phyloP scores from a whole-genome alignment of 2,888 invertebrate species.

The Malthinus seriepunctatus region DNA sequence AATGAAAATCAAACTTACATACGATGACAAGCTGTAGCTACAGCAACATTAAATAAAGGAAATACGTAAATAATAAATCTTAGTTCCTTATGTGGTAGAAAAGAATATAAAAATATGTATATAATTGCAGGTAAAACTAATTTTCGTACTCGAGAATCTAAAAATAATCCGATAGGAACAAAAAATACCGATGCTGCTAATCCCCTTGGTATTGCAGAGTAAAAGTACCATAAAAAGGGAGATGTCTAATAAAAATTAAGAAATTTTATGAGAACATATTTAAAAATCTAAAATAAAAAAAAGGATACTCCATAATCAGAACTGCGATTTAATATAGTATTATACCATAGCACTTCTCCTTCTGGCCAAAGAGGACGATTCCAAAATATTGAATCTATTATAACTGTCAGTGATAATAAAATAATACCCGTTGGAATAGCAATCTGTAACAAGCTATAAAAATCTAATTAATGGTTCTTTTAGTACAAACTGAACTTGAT shows the following conservation, averaged over 20 bases:
- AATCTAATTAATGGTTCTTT: slow-evolving; percentile 3
- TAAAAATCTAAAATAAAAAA: slow-evolving; percentile 36
- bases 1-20: slow-evolving; percentile 69
- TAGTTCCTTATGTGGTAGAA: slow-evolving; percentile 96
- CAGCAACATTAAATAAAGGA: slow-evolving; percentile 88
- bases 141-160: slow-evolving; percentile 72
- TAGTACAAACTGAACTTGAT: background rate
- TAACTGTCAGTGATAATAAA: slow-evolving; percentile 71
- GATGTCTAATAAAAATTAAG: slow-evolving; percentile 68
- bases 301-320: slow-evolving; percentile 97
- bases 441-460: slow-evolving; percentile 70
- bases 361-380: slow-evolving; percentile 91
- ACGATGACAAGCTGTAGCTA: slow-evolving; percentile 84
- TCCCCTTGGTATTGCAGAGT: slow-evolving; percentile 93
- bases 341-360: slow-evolving; percentile 96
- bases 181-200: slow-evolving; percentile 80
- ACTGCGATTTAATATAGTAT: slow-evolving; percentile 91
- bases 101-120: slow-evolving; percentile 89
- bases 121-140: slow-evolving; percentile 71
- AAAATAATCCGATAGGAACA: slow-evolving; percentile 74
- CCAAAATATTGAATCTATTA: slow-evolving; percentile 95
- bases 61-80: slow-evolving; percentile 97
- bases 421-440: slow-evolving; percentile 72
- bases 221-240: slow-evolving; percentile 98
- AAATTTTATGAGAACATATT: slow-evolving; percentile 30